Percentiles rank a stretch among this genome's conserved stretches.
These are phyloP conservation scores for Stigmatopora argus DNA, from an alignment of 2,113 vertebrate genomes.

Conservation along the genomic window DNA sequence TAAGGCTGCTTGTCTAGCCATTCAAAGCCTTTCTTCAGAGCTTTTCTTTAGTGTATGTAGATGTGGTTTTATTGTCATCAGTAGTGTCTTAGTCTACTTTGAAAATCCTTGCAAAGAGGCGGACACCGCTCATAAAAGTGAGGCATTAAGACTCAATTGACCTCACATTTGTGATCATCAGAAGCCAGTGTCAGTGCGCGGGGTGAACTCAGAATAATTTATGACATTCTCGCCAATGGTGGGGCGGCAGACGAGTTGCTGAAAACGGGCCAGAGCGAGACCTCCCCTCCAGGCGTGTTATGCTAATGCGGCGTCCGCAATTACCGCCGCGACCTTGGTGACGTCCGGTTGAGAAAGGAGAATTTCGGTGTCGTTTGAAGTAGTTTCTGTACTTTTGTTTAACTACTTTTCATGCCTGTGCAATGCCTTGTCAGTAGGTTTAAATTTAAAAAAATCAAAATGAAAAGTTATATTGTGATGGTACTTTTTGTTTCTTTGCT, in stretches of 20 bases:
- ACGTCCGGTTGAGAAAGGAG: slow-evolving; percentile 67
- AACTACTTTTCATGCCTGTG: slow-evolving; percentile 17
- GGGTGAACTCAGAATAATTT: slow-evolving; percentile 48
- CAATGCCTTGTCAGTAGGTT: background rate
- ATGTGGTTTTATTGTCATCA: background rate
- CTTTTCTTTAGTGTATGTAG: background rate
- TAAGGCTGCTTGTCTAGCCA: background rate
- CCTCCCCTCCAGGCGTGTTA: slow-evolving; percentile 65
- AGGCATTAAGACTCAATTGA: slow-evolving; percentile 34
- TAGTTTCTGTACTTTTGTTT: slow-evolving; percentile 14
- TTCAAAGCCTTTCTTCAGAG: background rate
- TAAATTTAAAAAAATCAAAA: background rate
- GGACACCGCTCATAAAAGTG: slow-evolving; percentile 24
- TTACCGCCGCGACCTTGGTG: slow-evolving; percentile 81
- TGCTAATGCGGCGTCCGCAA: slow-evolving; percentile 74
- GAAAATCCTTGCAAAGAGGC: background rate
- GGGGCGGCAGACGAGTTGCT: slow-evolving; percentile 47
- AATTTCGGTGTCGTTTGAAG: slow-evolving; percentile 69
- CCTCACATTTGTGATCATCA: slow-evolving; percentile 21
- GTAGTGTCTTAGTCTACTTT: background rate
- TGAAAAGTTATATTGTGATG: background rate
- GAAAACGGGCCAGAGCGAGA: slow-evolving; percentile 57
- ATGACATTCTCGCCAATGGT: slow-evolving; percentile 42
- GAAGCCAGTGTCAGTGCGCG: no score
- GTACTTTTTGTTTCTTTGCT: background rate